phyloP scores from a whole-genome alignment of 2,888 invertebrate species.

The Eupelmus urozonus region DNA sequence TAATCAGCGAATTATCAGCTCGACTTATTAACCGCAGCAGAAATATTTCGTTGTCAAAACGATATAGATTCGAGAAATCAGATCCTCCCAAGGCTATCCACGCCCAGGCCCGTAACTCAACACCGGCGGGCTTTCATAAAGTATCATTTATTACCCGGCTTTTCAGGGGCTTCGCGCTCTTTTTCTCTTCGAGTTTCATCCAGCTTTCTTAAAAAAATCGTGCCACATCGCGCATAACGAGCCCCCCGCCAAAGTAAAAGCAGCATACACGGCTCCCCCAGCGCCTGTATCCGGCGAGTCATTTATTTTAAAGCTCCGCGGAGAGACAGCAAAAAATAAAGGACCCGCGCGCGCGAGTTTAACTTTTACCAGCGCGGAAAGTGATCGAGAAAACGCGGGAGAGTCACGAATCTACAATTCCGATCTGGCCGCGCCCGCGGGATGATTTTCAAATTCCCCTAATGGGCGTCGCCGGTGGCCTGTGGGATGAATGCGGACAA shows the following conservation, averaged over 20 bases:
- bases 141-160: neutral
- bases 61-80: too few relatives aligned
- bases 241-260: too few relatives aligned
- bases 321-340: slow-evolving; percentile 3
- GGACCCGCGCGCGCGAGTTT: neutral
- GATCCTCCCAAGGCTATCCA: too few relatives aligned
- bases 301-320: slow-evolving; percentile 17
- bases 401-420: neutral
- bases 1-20: too few relatives aligned
- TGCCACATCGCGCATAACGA: slow-evolving; percentile 10
- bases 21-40: too few relatives aligned
- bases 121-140: too few relatives aligned
- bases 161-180: neutral
- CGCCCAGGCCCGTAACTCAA: too few relatives aligned
- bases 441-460: too few relatives aligned
- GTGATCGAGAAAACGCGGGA: slow-evolving; percentile 13
- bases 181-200: neutral
- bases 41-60: too few relatives aligned
- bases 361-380: slow-evolving; percentile 8
- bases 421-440: neutral
- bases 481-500: too few relatives aligned
- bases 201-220: neutral
- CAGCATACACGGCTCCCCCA: too few relatives aligned
- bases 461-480: slow-evolving; percentile 1
- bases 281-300: neutral